These are phyloP conservation scores for Pelmatolapia mariae DNA, from an alignment of 2,113 vertebrate species.

Conservation along the genomic window DNA sequence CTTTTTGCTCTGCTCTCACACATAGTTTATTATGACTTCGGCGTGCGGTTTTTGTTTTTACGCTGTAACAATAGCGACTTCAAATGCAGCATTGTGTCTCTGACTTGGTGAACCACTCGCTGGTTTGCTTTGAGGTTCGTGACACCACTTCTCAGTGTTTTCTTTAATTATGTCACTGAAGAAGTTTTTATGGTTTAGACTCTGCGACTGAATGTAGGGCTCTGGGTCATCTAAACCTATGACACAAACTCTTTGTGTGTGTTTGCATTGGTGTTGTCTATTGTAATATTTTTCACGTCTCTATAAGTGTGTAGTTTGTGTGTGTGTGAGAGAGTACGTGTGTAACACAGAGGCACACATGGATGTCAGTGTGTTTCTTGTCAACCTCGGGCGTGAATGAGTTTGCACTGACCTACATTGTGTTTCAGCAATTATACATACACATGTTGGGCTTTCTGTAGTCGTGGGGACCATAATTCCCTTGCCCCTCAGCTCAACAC, in stretches of 20 bases:
- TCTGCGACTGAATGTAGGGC: not conserved
- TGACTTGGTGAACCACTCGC: not conserved
- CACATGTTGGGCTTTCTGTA: not conserved
- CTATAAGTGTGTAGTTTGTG: not conserved
- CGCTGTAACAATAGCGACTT: not conserved
- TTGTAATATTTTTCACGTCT: not conserved
- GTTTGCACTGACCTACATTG: slow-evolving; percentile 58
- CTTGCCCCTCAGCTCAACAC: not conserved
- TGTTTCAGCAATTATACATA: slow-evolving; percentile 4
- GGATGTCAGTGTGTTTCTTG: slow-evolving; percentile 43
- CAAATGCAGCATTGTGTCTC: not conserved
- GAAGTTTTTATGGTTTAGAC: not conserved
- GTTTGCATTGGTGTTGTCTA: not conserved
- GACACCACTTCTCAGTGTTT: not conserved
- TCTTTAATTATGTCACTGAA: not conserved
- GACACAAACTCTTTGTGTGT: not conserved
- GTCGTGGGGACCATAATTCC: not conserved
- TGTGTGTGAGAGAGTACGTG: not conserved
- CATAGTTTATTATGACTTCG: not conserved
- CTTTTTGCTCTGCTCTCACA: not conserved
- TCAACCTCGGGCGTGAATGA: slow-evolving; percentile 52
- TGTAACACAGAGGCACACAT: not conserved
- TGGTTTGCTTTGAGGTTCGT: not conserved
- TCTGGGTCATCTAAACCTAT: not conserved
- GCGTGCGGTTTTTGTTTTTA: not conserved